Conservation (phyloP, 1,140 invertebrate genomes). For the Pentalonia nigronervosa region DNA sequence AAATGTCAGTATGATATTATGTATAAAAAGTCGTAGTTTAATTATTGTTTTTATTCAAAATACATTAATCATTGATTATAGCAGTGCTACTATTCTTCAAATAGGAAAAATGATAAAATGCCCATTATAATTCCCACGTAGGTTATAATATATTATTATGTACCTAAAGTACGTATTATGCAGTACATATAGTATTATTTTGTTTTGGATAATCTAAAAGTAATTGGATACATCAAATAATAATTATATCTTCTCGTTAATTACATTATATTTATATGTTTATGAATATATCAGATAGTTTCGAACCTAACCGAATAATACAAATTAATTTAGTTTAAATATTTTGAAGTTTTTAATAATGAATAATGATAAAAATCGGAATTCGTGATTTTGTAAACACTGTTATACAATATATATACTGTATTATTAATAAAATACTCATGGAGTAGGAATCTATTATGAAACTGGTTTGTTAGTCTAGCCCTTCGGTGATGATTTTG, state of each 20-base stretch:
- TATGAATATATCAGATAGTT: neutral
- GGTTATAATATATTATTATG: neutral
- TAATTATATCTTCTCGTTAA: neutral
- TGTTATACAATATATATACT: neutral
- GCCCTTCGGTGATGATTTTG: constrained; percentile 38
- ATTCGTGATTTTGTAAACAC: neutral
- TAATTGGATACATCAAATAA: neutral
- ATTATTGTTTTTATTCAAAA: neutral
- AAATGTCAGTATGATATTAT: neutral
- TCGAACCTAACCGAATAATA: neutral
- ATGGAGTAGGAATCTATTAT: neutral
- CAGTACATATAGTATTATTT: neutral
- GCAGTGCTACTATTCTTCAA: neutral
- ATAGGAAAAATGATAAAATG: neutral
- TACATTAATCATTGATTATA: neutral
- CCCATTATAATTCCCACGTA: neutral
- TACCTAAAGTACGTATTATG: neutral
- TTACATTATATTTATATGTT: neutral
- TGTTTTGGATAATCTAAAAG: neutral
- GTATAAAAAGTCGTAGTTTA: neutral
- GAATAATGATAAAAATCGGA: neutral
- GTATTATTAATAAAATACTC: neutral
- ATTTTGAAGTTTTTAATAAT: neutral
- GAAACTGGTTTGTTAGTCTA: constrained; percentile 2
- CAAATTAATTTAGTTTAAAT: neutral